Evolutionary conservation across 2,113 vertebrate species (phyloP).

Genomic region (Acanthochromis polyacanthus): DNA sequence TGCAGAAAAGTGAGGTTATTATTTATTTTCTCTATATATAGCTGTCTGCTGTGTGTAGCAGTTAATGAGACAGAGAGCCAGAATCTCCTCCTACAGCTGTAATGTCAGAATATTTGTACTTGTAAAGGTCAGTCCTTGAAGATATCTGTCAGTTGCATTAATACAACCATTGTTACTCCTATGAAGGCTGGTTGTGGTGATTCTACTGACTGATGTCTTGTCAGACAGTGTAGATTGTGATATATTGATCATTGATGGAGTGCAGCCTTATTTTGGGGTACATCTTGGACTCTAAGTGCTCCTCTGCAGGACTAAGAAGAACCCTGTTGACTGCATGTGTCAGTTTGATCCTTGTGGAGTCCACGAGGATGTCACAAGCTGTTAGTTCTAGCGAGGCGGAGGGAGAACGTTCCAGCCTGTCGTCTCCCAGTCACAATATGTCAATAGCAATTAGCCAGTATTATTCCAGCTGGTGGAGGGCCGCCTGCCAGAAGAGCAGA

Average conservation of each 20-base stretch:
- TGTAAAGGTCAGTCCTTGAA: background rate
- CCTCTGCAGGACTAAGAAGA: background rate
- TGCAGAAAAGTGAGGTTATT: no score
- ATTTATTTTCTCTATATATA: no score
- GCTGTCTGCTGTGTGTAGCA: no score
- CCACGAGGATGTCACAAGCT: conserved; percentile 49
- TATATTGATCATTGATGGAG: background rate
- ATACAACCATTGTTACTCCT: background rate
- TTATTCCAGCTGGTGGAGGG: conserved; percentile 44
- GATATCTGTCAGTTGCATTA: background rate
- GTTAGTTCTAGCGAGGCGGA: conserved; percentile 57
- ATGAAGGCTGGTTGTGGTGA: background rate
- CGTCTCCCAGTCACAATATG: conserved; percentile 68
- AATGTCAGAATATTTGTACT: no score
- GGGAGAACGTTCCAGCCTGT: conserved; percentile 27
- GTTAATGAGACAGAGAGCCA: no score
- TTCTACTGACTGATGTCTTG: background rate
- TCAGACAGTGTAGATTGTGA: background rate
- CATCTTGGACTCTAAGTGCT: background rate
- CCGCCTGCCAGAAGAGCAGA: conserved; percentile 63
- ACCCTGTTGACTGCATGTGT: conserved; percentile 26
- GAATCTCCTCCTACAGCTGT: no score
- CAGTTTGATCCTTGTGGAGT: conserved; percentile 20
- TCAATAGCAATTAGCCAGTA: conserved; percentile 77
- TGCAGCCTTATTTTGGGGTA: background rate